These are phyloP conservation scores for Xiphorhynchus elegans DNA, from an alignment of 2,113 vertebrate species.

Conservation along the genomic window DNA sequence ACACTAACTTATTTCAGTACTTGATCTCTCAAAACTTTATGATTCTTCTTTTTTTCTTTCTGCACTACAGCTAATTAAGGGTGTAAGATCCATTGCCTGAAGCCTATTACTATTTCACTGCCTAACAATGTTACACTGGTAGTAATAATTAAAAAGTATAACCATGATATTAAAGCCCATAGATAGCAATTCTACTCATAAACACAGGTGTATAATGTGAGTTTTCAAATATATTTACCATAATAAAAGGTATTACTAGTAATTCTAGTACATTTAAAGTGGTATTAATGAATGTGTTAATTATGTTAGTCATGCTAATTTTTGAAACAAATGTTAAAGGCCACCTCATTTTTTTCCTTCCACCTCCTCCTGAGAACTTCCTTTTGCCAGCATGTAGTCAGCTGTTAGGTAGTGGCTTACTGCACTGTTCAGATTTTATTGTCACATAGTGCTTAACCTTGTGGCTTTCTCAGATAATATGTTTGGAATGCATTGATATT, in stretches of 20 bases:
- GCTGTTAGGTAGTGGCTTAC: neutral
- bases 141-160: constrained; percentile 24
- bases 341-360: neutral
- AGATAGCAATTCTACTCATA: neutral
- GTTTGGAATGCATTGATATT: neutral
- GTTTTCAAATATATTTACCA: constrained; percentile 33
- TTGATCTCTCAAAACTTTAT: constrained; percentile 26
- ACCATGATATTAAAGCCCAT: neutral
- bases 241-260: neutral
- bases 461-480: neutral
- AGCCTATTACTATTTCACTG: constrained; percentile 19
- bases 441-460: neutral
- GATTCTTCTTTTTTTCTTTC: neutral
- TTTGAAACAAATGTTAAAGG: neutral
- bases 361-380: neutral
- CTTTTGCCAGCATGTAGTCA: neutral
- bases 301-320: neutral
- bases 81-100: neutral
- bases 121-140: neutral
- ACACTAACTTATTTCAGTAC: constrained; percentile 3
- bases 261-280: neutral
- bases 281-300: neutral
- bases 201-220: neutral
- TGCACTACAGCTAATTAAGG: neutral
- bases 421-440: neutral